A percentile compares a stretch with the other conserved stretches of the same genome.
Evolutionary conservation across 2,888 invertebrate genomes (phyloP).

Genomic region (Hoplodrina ambigua): DNA sequence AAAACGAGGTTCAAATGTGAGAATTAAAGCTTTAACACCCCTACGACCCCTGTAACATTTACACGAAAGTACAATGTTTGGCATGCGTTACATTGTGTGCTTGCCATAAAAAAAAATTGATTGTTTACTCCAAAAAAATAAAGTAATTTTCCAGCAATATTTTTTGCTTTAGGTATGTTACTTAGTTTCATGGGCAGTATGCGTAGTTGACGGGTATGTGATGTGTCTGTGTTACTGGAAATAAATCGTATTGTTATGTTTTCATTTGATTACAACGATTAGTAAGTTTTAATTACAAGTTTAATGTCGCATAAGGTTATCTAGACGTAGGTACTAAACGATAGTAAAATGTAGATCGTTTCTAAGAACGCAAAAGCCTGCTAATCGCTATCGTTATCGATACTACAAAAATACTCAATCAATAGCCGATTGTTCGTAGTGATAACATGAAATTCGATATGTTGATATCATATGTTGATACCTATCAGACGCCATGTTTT

Average conservation of each 20-base stretch:
- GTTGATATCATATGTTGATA: no score
- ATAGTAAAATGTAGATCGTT: constrained; percentile 35
- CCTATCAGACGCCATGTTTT: background rate
- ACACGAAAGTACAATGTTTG: no score
- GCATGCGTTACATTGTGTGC: no score
- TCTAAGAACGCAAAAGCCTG: constrained; percentile 33
- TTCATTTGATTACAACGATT: constrained; percentile 18
- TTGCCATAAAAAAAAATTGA: no score
- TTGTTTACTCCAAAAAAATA: no score
- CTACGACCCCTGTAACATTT: no score
- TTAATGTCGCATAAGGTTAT: constrained; percentile 39
- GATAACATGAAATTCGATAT: constrained; percentile 40
- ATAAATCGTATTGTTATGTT: constrained; percentile 1
- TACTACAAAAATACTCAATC: constrained; percentile 46
- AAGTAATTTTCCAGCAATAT: no score
- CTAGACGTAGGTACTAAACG: constrained; percentile 22
- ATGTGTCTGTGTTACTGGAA: background rate
- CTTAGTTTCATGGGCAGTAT: no score
- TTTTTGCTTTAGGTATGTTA: no score
- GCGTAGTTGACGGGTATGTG: no score
- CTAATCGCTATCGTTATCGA: constrained; percentile 48
- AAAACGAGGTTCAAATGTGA: no score
- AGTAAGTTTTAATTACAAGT: constrained; percentile 24
- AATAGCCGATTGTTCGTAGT: constrained; percentile 47
- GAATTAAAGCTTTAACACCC: no score